Percentiles rank a stretch among this genome's conserved stretches.
Conservation (phyloP, 1,140 invertebrate species). For the Drosophila ercepeae region DNA sequence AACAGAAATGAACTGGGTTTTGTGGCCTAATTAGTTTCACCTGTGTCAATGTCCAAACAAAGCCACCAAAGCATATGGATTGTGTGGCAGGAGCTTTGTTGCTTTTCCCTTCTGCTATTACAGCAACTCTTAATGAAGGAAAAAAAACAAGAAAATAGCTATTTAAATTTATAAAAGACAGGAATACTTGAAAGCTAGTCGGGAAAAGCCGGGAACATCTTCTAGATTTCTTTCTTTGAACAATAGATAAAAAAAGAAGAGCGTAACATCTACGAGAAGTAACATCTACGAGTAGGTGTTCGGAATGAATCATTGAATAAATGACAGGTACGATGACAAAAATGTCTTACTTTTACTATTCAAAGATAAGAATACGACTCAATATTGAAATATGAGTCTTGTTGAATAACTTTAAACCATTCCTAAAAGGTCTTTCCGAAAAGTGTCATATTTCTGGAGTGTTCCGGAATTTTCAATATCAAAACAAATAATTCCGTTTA, state of each 20-base stretch:
- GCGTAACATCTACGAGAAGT: too few relatives aligned
- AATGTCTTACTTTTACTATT: constrained; percentile 14
- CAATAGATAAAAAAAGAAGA: too few relatives aligned
- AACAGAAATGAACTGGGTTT: constrained; percentile 80
- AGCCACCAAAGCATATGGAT: constrained; percentile 48
- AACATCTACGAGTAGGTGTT: too few relatives aligned
- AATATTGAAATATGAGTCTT: background rate
- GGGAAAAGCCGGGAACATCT: too few relatives aligned
- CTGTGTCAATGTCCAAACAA: constrained; percentile 81
- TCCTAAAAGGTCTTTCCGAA: background rate
- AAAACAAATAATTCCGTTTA: background rate
- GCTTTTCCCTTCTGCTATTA: background rate
- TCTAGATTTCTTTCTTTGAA: too few relatives aligned
- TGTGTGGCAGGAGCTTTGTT: constrained; percentile 53
- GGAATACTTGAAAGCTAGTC: too few relatives aligned
- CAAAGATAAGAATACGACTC: constrained; percentile 15
- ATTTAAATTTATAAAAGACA: background rate
- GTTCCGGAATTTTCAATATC: background rate
- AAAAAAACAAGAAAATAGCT: constrained; percentile 26
- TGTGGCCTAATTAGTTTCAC: constrained; percentile 82
- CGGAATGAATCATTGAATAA: constrained; percentile 7
- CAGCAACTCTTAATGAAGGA: constrained; percentile 21
- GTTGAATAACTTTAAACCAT: too few relatives aligned
- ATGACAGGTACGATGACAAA: background rate
- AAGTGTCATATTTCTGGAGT: background rate